phyloP scores from a whole-genome alignment of 1,140 invertebrate species.

The Chymomyza costata region DNA sequence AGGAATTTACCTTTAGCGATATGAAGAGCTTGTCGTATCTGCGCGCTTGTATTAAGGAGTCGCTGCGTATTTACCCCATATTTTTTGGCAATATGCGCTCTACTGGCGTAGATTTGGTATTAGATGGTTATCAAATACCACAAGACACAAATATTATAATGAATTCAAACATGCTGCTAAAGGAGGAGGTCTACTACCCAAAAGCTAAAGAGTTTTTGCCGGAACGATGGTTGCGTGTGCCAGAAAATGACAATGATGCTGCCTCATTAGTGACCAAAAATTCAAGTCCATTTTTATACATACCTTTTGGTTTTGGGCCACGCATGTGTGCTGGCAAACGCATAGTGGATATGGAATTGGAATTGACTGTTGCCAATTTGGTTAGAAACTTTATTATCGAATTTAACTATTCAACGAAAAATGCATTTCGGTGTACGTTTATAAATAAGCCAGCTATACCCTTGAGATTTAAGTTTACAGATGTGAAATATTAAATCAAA shows the following conservation, averaged over 20 bases:
- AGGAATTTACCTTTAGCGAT: constrained; percentile 63
- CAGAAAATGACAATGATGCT: neutral
- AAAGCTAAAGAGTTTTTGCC: constrained; percentile 77
- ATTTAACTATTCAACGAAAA: constrained; percentile 72
- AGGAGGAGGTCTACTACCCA: constrained; percentile 76
- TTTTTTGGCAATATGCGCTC: constrained; percentile 88
- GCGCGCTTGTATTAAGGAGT: constrained; percentile 78
- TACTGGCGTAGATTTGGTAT: constrained; percentile 83
- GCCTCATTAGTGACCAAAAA: constrained; percentile 64
- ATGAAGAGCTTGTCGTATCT: constrained; percentile 74
- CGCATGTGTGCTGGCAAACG: constrained; percentile 79
- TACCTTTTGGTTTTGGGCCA: constrained; percentile 80
- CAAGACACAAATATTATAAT: constrained; percentile 78
- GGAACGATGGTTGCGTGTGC: constrained; percentile 78
- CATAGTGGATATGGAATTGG: constrained; percentile 83
- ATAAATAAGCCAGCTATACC: constrained; percentile 43
- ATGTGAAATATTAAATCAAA: constrained; percentile 36
- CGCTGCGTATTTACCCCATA: constrained; percentile 88
- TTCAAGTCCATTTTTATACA: constrained; percentile 77
- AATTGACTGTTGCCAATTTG: constrained; percentile 79
- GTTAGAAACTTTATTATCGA: constrained; percentile 78
- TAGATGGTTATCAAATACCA: constrained; percentile 88
- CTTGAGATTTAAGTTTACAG: constrained; percentile 53
- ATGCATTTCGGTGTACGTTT: constrained; percentile 32
- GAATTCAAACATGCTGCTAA: constrained; percentile 68